phyloP scores from a whole-genome alignment of 1,140 invertebrate genomes.

The Globodera rostochiensis region DNA sequence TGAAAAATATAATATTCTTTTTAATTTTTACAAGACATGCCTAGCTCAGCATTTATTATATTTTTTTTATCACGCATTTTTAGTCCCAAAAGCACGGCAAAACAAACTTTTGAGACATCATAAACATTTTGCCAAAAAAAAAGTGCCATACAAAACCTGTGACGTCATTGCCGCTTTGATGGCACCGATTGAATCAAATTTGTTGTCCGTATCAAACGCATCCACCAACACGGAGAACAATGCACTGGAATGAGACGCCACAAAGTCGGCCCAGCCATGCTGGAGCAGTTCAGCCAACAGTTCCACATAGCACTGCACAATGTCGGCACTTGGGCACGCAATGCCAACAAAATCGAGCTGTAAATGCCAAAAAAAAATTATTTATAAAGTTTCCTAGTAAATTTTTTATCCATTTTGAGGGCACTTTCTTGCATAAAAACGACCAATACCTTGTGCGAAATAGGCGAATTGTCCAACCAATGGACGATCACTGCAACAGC shows the following conservation, averaged over 20 bases:
- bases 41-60: too few species aligned
- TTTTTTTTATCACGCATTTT: too few species aligned
- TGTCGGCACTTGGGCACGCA: slow-evolving; percentile 11
- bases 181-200: background rate
- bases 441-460: background rate
- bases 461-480: slow-evolving; percentile 16
- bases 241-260: slow-evolving; percentile 17
- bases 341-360: slow-evolving; percentile 23
- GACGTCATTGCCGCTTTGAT: slow-evolving; percentile 2
- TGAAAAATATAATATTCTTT: too few species aligned
- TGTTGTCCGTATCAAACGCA: slow-evolving; percentile 15
- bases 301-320: slow-evolving; percentile 17
- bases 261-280: slow-evolving; percentile 24
- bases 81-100: too few species aligned
- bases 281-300: background rate
- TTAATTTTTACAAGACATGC: too few species aligned
- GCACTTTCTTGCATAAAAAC: background rate
- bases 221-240: slow-evolving; percentile 19
- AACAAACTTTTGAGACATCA: too few species aligned
- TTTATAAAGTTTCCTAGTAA: background rate
- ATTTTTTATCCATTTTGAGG: too few species aligned
- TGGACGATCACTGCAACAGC: slow-evolving; percentile 21
- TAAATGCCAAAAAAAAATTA: background rate
- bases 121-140: too few species aligned
- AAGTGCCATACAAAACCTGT: too few species aligned